Evolutionary conservation across 1,140 invertebrate genomes (phyloP).

Genomic region (Lerema accius): DNA sequence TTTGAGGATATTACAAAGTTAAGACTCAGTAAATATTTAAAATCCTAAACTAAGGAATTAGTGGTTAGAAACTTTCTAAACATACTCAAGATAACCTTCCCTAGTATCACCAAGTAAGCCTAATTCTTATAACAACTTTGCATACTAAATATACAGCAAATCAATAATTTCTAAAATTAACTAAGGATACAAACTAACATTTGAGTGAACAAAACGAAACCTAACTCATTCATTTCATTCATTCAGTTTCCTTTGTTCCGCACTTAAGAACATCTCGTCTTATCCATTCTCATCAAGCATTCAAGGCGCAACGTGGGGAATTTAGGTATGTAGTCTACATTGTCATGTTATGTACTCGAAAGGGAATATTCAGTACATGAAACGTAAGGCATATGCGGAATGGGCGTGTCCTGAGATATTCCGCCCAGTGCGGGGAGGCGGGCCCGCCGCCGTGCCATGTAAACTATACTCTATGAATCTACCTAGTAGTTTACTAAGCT

Average conservation of each 20-base stretch:
- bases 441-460: conserved; percentile 41
- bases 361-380: conserved; percentile 32
- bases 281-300: conserved; percentile 12
- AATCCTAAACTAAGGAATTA: no score
- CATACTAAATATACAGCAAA: no score
- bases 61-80: no score
- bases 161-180: no score
- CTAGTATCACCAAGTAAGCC: no score
- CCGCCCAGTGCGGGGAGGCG: conserved; percentile 68
- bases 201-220: no score
- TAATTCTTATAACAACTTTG: no score
- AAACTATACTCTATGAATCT: conserved; percentile 18
- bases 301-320: background rate
- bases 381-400: conserved; percentile 38
- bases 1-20: no score
- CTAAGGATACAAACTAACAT: no score
- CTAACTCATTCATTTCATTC: no score
- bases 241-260: background rate
- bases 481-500: conserved; percentile 15
- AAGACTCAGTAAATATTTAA: no score
- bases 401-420: conserved; percentile 56
- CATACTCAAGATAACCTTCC: no score
- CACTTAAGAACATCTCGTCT: conserved; percentile 1
- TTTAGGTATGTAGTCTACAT: background rate
- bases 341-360: conserved; percentile 16